Percentiles rank a stretch among this genome's conserved stretches.
Evolutionary conservation across 2,113 vertebrate species (phyloP).

Genomic region (Solenodon paradoxus): DNA sequence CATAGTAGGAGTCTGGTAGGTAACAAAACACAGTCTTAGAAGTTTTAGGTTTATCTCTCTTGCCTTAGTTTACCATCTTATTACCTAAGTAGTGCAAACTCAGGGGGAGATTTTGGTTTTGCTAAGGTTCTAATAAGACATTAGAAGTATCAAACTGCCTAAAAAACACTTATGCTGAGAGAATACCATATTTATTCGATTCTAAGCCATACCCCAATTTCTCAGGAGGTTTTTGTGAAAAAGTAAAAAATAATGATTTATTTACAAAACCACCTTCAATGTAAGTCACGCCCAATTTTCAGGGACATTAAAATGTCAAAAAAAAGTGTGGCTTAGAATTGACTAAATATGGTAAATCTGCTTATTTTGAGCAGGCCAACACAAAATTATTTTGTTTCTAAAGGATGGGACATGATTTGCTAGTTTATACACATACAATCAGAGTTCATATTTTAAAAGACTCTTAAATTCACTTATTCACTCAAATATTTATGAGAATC

Average conservation of each 20-base stretch:
- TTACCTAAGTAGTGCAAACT: background rate
- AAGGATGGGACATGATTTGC: background rate
- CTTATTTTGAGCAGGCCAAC: constrained; percentile 23
- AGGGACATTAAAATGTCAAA: too few relatives aligned
- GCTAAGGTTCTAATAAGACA: background rate
- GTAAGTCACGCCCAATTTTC: too few relatives aligned
- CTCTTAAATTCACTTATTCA: background rate
- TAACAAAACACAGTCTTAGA: background rate
- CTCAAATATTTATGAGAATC: background rate
- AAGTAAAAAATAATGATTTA: too few relatives aligned
- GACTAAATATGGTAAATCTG: too few relatives aligned
- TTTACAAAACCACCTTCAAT: too few relatives aligned
- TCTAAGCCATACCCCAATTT: too few relatives aligned
- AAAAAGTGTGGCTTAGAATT: too few relatives aligned
- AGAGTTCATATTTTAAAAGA: constrained; percentile 22
- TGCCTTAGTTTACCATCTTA: background rate
- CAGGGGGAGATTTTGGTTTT: background rate
- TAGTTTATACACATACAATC: background rate
- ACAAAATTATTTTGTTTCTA: background rate
- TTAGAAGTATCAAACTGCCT: background rate
- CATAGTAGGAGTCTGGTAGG: background rate
- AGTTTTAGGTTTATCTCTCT: background rate
- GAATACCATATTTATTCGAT: too few relatives aligned
- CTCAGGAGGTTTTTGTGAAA: too few relatives aligned
- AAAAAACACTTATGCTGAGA: background rate